Evolutionary conservation across 2,797 vertebrate species (phyloP), one percentile per base, ranked within the genome.

Genomic region (Pseudochromis fuscus): DNA sequence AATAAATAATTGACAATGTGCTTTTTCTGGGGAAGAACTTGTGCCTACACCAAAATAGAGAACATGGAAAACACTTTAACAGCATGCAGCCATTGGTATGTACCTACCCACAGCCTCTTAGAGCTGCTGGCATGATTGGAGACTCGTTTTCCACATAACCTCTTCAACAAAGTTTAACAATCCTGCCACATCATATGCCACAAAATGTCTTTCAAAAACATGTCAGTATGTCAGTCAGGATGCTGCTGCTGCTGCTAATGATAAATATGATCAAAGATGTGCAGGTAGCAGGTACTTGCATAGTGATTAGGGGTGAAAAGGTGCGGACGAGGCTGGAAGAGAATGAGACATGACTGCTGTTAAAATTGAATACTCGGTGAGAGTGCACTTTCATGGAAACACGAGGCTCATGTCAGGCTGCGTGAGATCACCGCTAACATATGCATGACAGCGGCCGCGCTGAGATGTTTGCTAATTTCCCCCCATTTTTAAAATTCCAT

Each of bases 391-490:
- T 88, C 78, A 82, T 77, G 83, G 83, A 83, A 89, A 88, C 74
- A 58, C 65, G 27, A 59, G 86, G 89, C 87, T 81, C 56, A 51
- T 85, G 91, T 88, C 91, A 91, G 77, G 75, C 90, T 70, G 79
- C 72, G 40, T 68, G 82, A 69, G 61, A 86, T 87, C 89, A 79
- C 77, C 7, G 35, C 85, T 93, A 92, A 94, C 89, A 87, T 92
- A 94, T 93, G 92, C 93, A 88, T 88, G 91, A 92, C 91, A 91
- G 86, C 67, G n/a, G 78, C 84, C 45, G 49, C 13, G 66, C 76
- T 55, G 91, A 86, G 90, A 86, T 92, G 93, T 90, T 93, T 93
- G 91, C 92, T 93, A 93, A 93, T 93, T 92, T 83, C 81, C 64
- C 72, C 73, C 76, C 76, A 79, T 91, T 93, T 94, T 94, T 91